Conservation (phyloP, 2,888 invertebrate genomes). For the Serripes groenlandicus region DNA sequence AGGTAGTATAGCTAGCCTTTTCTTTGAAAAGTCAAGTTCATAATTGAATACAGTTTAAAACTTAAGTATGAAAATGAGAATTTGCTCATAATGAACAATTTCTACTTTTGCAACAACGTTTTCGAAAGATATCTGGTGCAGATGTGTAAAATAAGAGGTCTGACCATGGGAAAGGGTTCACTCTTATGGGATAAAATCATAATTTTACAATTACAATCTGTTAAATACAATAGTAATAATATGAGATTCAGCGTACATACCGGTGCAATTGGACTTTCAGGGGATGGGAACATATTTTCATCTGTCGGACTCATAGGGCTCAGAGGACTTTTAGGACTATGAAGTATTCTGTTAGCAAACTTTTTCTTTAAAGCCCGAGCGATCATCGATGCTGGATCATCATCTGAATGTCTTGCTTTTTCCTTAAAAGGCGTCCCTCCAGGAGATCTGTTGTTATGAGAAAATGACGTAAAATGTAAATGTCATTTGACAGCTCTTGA, state of each 20-base stretch:
- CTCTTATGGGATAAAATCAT: too few species aligned
- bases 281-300: slow-evolving; percentile 68
- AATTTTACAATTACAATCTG: too few species aligned
- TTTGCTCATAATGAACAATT: background rate
- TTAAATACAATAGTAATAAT: background rate
- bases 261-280: slow-evolving; percentile 60
- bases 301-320: slow-evolving; percentile 58
- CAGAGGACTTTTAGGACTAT: slow-evolving; percentile 71
- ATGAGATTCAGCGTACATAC: slow-evolving; percentile 30
- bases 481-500: too few species aligned
- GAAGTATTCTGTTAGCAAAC: slow-evolving; percentile 79
- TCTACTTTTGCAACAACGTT: background rate
- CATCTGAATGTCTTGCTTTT: slow-evolving; percentile 64
- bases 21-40: too few species aligned
- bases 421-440: slow-evolving; percentile 85
- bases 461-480: too few species aligned
- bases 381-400: slow-evolving; percentile 85
- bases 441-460: too few species aligned
- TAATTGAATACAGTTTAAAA: too few species aligned
- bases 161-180: background rate
- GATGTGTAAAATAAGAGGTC: background rate
- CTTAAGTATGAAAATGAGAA: background rate
- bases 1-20: too few species aligned
- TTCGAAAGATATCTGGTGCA: background rate
- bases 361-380: slow-evolving; percentile 86